phyloP scores from a whole-genome alignment of 2,113 vertebrate genomes.

The Chelonoidis abingdonii region DNA sequence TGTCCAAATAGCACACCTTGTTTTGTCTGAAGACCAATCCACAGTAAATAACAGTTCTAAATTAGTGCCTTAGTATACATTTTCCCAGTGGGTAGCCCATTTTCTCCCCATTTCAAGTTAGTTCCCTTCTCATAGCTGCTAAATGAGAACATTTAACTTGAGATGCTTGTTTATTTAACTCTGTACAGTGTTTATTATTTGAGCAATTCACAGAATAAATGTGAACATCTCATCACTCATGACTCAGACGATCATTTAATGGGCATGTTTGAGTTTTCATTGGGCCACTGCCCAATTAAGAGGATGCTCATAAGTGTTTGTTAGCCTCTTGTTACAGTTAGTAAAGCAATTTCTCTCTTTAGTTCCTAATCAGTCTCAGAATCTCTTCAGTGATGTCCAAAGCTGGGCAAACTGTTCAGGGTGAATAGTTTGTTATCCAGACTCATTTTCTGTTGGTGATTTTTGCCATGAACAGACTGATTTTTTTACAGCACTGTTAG shows the following conservation, averaged over 20 bases:
- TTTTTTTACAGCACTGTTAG: not conserved
- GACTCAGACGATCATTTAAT: conserved; percentile 11
- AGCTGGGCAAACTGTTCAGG: conserved; percentile 25
- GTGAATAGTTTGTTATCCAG: not conserved
- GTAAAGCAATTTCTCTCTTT: conserved; percentile 15
- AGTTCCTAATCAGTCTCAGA: conserved; percentile 28
- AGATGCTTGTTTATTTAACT: conserved; percentile 45
- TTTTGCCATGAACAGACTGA: conserved; percentile 14
- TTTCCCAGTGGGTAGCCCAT: not conserved
- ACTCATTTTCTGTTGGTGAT: conserved; percentile 24
- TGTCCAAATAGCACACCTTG: not conserved
- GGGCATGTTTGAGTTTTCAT: not conserved
- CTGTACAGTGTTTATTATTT: conserved; percentile 48
- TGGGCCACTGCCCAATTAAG: conserved; percentile 25
- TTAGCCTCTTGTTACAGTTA: conserved; percentile 28
- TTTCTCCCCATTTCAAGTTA: not conserved
- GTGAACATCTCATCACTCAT: conserved; percentile 27
- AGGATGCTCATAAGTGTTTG: not conserved
- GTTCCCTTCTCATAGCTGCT: not conserved
- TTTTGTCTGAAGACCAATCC: not conserved
- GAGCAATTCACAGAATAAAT: conserved; percentile 49
- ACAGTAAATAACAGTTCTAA: not conserved
- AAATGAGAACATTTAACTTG: not conserved
- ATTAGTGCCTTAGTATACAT: not conserved
- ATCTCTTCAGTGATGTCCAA: conserved; percentile 23